A percentile compares a stretch with the other conserved stretches of the same genome.
Evolutionary conservation across 2,113 vertebrate species (phyloP).

Genomic region (Tichodroma muraria): DNA sequence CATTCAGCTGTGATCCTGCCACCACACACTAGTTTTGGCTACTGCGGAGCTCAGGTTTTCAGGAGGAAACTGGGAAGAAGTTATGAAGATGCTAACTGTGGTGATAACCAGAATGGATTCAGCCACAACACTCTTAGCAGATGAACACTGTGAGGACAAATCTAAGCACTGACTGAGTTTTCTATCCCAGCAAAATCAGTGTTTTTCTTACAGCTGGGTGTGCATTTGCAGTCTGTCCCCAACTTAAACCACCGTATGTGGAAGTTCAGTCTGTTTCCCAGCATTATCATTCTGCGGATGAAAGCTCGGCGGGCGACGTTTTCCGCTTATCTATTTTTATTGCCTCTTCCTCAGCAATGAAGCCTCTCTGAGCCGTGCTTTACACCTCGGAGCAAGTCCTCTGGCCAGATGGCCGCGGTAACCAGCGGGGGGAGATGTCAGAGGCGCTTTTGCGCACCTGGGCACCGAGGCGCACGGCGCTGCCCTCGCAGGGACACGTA

Average conservation of each 20-base stretch:
- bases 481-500: no score
- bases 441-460: no score
- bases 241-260: not conserved
- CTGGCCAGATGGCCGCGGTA: not conserved
- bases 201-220: not conserved
- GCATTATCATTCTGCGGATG: not conserved
- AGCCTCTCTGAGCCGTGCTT: not conserved
- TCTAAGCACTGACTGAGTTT: not conserved
- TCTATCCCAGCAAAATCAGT: not conserved
- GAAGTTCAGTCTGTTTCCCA: not conserved
- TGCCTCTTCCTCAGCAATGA: not conserved
- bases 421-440: not conserved
- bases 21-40: not conserved
- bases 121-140: conserved; percentile 12
- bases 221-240: not conserved
- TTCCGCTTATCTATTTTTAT: not conserved
- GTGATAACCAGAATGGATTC: conserved; percentile 42
- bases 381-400: not conserved
- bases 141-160: not conserved
- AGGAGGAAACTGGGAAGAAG: not conserved
- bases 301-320: not conserved
- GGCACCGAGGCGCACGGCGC: no score
- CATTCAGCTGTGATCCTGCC: not conserved
- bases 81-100: conserved; percentile 9
- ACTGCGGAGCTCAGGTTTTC: not conserved